Evolutionary conservation across 2,113 vertebrate species (phyloP).

Genomic region (Oreotrochilus melanogaster): DNA sequence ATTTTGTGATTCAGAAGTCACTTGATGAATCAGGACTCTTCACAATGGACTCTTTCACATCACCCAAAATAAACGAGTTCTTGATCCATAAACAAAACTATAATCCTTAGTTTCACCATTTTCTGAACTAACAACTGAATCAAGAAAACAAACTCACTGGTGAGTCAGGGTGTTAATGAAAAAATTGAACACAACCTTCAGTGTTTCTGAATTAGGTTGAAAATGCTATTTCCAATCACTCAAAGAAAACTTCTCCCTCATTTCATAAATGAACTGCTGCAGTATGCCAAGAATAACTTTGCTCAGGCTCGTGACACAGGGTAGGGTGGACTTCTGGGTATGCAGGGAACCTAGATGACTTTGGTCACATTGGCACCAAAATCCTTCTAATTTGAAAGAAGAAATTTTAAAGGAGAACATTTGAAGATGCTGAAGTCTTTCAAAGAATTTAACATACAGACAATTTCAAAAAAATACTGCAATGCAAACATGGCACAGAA

Average conservation of each 20-base stretch:
- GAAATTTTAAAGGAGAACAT: neutral
- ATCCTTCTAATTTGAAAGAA: neutral
- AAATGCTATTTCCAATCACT: neutral
- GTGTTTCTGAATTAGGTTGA: neutral
- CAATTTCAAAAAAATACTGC: neutral
- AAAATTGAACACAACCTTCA: neutral
- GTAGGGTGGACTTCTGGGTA: neutral
- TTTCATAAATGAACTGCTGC: neutral
- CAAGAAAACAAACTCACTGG: neutral
- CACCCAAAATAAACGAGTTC: neutral
- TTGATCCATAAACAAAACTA: constrained; percentile 18
- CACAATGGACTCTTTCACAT: neutral
- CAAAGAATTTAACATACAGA: neutral
- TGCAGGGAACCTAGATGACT: neutral
- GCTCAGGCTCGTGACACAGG: neutral
- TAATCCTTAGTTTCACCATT: neutral
- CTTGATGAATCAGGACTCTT: constrained; percentile 13
- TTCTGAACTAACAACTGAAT: neutral
- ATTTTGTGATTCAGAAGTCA: neutral
- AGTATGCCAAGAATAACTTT: neutral
- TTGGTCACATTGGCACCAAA: neutral
- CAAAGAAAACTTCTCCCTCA: neutral
- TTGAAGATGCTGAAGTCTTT: neutral
- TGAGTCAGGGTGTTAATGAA: neutral
- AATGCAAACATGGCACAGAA: neutral